Evolutionary conservation across 1,140 invertebrate genomes (phyloP), one percentile per base, ranked within the genome.

Genomic region (Sesamia nonagrioides): DNA sequence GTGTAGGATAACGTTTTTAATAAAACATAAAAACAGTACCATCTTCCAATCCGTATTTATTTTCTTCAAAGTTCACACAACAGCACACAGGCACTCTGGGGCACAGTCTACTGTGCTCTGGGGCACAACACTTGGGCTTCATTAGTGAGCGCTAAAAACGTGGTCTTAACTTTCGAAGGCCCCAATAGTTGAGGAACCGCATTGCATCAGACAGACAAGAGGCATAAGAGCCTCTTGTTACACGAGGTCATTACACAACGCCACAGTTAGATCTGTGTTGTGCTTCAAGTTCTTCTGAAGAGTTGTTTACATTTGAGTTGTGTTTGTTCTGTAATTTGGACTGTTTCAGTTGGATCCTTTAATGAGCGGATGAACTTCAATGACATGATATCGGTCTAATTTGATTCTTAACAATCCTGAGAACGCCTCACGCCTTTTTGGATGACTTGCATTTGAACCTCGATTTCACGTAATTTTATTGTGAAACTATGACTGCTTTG

Each of bases 231-330:
- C 42, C 45, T 33, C 66, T 69, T 18, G 61, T 42, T 37, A 66
- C 21, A 48, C 42, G 66, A 69, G 33, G 66, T 69, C 66, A 48
- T 69, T 69, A 69, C 50, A 69, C 66, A 69, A 69, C 42, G 66
- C 66, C 45, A 27, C 66, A 69, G 50, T 69, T 69, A 69, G 18
- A 66, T 66, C 61, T 66, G 61, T 40, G 37, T 66, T 42, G 17
- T 42, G 61, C 17, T 66, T 45, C 61, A 66, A 66, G 61, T 66
- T n/a, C 42, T 66, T 66, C 37, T 66, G n/a, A 66, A 66, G 61
- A 37, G 18, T 17, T 66, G 37, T 66, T 66, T 66, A 42, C 17
- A 66, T 42, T 40, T 42, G 37, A 17, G 9, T 35, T 33, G 56
- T 60, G 54, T 42, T 40, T 42, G 61, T 66, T 42, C n/a, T 18